These are phyloP conservation scores for Microcebus jonahi DNA, from an alignment of 2,113 vertebrate species.

Conservation along the genomic window DNA sequence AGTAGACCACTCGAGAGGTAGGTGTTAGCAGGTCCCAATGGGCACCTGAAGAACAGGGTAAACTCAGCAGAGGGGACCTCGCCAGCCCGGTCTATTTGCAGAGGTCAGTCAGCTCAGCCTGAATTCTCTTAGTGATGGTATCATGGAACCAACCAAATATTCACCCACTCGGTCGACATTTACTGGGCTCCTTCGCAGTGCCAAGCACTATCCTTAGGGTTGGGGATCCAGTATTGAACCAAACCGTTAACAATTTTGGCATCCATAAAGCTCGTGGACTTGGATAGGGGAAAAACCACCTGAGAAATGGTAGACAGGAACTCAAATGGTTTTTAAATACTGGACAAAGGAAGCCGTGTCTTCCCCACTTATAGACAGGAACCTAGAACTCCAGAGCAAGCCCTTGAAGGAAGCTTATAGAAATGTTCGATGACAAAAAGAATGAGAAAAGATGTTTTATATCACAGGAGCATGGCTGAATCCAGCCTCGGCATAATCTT, in stretches of 20 bases:
- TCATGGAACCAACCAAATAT: background rate
- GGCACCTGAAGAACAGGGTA: background rate
- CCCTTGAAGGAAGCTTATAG: background rate
- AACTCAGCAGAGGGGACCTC: background rate
- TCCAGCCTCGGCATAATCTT: background rate
- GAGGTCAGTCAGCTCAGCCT: background rate
- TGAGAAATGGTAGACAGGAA: background rate
- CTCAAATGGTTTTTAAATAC: background rate
- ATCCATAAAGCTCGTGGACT: background rate
- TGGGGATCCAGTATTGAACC: fast-evolving
- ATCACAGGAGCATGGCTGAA: background rate
- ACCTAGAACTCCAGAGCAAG: background rate
- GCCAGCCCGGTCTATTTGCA: background rate
- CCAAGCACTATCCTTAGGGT: background rate
- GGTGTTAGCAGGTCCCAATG: fast-evolving
- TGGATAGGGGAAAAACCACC: background rate
- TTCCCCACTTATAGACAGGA: background rate
- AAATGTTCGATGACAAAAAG: background rate
- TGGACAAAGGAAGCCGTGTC: background rate
- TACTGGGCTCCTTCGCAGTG: background rate
- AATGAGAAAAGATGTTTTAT: background rate
- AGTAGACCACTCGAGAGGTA: background rate
- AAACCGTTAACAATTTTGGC: background rate
- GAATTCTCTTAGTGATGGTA: fast-evolving
- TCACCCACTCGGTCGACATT: background rate